Evolutionary conservation across 2,888 invertebrate species (phyloP).

Genomic region (Nesidiocoris tenuis): DNA sequence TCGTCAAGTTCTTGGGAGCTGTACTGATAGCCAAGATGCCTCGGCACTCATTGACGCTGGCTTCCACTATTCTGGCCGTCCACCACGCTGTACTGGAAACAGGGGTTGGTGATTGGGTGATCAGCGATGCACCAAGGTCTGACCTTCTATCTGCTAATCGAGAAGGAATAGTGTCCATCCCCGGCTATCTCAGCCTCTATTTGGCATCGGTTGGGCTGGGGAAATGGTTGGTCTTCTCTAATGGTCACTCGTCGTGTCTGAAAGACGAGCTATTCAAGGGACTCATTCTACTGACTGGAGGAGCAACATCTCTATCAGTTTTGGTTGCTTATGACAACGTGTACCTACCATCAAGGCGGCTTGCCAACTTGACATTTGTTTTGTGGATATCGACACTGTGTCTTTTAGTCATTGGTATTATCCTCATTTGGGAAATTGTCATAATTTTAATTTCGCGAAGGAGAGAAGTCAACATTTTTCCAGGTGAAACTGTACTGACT

Average conservation of each 20-base stretch:
- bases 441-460: slow-evolving; percentile 47
- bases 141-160: slow-evolving; percentile 78
- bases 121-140: slow-evolving; percentile 61
- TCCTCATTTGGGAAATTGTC: slow-evolving; percentile 56
- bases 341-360: slow-evolving; percentile 70
- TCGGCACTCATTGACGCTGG: slow-evolving; percentile 49
- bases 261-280: slow-evolving; percentile 29
- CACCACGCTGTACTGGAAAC: slow-evolving; percentile 66
- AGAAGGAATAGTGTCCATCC: slow-evolving; percentile 83
- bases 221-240: slow-evolving; percentile 54
- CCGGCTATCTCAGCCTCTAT: slow-evolving; percentile 84
- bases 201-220: slow-evolving; percentile 70
- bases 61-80: slow-evolving; percentile 60
- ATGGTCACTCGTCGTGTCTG: neutral
- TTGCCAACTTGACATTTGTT: slow-evolving; percentile 75
- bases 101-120: slow-evolving; percentile 71
- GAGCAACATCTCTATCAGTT: slow-evolving; percentile 56
- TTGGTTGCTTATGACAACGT: slow-evolving; percentile 58
- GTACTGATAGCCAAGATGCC: slow-evolving; percentile 55
- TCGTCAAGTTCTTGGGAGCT: slow-evolving; percentile 68
- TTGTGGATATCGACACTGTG: slow-evolving; percentile 60
- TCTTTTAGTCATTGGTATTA: slow-evolving; percentile 55
- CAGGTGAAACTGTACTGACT: slow-evolving; percentile 58
- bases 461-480: neutral
- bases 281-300: slow-evolving; percentile 47